Percentiles rank a stretch among this genome's conserved stretches.
Evolutionary conservation across 2,113 vertebrate genomes (phyloP).

Genomic region (Gyps fulvus): DNA sequence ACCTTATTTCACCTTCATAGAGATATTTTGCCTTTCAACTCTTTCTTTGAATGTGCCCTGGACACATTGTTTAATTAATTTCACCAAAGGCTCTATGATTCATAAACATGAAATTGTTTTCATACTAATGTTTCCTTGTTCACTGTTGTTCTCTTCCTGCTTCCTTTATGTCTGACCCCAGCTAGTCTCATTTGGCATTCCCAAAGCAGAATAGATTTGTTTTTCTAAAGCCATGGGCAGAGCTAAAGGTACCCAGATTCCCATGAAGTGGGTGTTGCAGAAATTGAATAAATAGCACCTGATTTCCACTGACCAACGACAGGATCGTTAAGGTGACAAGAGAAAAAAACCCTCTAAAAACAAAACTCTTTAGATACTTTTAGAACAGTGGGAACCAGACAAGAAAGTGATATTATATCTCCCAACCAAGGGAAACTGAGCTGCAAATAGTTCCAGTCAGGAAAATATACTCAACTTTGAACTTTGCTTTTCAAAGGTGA

Average conservation of each 20-base stretch:
- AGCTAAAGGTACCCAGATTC: not conserved
- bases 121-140: constrained; percentile 39
- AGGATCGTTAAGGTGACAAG: not conserved
- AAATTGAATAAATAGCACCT: constrained; percentile 19
- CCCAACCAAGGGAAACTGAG: not conserved
- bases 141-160: constrained; percentile 43
- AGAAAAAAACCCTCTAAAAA: not conserved
- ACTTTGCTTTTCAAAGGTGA: constrained; percentile 37
- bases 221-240: constrained; percentile 24
- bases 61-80: constrained; percentile 17
- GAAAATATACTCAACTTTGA: not conserved
- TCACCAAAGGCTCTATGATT: constrained; percentile 19
- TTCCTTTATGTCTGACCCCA: constrained; percentile 38
- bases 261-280: constrained; percentile 30
- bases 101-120: constrained; percentile 14
- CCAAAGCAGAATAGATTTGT: constrained; percentile 12
- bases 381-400: not conserved
- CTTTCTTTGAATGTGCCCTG: not conserved
- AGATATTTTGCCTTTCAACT: not conserved
- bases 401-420: not conserved
- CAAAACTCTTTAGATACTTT: not conserved
- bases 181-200: not conserved
- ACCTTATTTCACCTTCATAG: not conserved
- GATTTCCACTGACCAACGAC: constrained; percentile 8
- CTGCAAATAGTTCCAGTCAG: not conserved